Evolutionary conservation across 2,888 invertebrate genomes (phyloP), one percentile per base, ranked within the genome.

Genomic region (Lycophotia porphyrea): DNA sequence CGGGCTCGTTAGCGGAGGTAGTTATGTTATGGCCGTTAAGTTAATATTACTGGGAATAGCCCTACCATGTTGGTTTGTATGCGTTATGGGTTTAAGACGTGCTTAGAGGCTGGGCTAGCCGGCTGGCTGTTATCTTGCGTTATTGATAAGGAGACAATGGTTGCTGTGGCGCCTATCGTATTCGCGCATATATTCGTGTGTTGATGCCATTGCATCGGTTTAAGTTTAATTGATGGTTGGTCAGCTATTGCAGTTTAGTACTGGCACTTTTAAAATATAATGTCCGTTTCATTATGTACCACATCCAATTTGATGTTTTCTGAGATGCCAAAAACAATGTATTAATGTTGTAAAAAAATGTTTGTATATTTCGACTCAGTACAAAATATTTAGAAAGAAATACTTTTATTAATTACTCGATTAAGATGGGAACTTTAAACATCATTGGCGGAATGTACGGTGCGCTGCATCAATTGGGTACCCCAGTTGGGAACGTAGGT

Each of bases 41-140:
- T 86, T 78, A 87, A 84, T 84, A 86, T 84, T 49, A 68, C 60
- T 21, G 52, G 31, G 47, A 70, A 44, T 58, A 13, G 55, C 49
- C 34, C 24, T 39, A n/a, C n/a, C n/a, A n/a, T n/a, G 68, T 68
- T 47, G 34, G 67, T 63, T 66, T 31, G 44, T 79, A 66, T 49
- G 70, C 52, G 68, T 75, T 76, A 81, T 71, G 69, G 71, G 68
- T 47, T 69, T 71, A 44, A 78, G 65, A 82, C 71, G 78, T 66
- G 80, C 31, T 52, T 44, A 13, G 21, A 9, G 39, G 5, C 27
- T 58, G 52, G 70, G n/a, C 52, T 42, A 21, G 18, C 44, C 44
- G 70, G n/a, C 52, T 42, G n/a, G 18, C 44, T 52, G 60, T 31
- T 69, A 69, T 68, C 61, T 39, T 68, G 39, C 34, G 70, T 69